phyloP scores from a whole-genome alignment of 2,888 invertebrate genomes.

The Tenthredo notha region DNA sequence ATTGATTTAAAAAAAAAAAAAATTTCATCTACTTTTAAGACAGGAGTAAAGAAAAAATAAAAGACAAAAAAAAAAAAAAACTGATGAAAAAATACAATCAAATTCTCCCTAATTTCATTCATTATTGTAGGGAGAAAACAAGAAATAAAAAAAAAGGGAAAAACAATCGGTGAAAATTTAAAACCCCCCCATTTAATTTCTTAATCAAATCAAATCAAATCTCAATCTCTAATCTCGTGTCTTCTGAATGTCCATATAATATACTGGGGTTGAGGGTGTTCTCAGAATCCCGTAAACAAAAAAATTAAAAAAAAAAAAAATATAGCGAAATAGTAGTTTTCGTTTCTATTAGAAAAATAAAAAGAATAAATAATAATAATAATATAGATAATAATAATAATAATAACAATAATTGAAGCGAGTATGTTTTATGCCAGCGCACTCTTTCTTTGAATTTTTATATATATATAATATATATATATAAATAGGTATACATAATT shows the following conservation, averaged over 20 bases:
- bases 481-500: neutral
- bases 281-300: neutral
- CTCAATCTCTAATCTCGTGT: neutral
- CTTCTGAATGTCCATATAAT: neutral
- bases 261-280: neutral
- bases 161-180: no score
- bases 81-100: no score
- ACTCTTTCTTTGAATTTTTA: constrained; percentile 26
- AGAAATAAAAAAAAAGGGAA: no score
- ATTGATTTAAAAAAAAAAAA: no score
- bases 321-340: neutral
- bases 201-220: neutral
- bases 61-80: no score
- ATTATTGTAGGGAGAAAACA: no score
- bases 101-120: no score
- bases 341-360: neutral
- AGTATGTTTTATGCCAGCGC: constrained; percentile 38
- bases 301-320: neutral
- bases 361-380: neutral
- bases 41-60: no score
- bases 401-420: neutral
- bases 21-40: no score
- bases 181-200: neutral
- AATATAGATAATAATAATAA: neutral
- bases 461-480: neutral